Evolutionary conservation across 2,113 vertebrate species (phyloP).

Genomic region (Anser cygnoides): DNA sequence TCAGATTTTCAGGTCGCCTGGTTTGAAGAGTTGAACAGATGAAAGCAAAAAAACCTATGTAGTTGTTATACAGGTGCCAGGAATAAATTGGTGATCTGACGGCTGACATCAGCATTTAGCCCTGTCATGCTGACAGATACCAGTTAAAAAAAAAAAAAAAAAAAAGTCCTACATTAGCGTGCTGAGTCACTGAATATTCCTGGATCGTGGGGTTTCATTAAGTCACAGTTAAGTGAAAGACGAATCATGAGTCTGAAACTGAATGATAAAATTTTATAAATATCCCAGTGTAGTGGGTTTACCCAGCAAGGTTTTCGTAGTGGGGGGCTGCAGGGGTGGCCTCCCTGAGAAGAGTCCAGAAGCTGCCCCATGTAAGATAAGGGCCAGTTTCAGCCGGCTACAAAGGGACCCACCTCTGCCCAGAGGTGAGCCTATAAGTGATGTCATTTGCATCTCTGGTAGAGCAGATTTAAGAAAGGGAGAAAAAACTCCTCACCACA

Average conservation of each 20-base stretch:
- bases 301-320: too few species aligned
- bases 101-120: not conserved
- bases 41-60: not conserved
- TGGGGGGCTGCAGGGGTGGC: too few species aligned
- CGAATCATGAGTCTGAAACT: not conserved
- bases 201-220: not conserved
- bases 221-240: not conserved
- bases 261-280: not conserved
- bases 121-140: not conserved
- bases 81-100: not conserved
- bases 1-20: not conserved
- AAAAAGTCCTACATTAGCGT: not conserved
- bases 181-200: not conserved
- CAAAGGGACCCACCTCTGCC: too few species aligned
- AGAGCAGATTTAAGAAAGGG: too few species aligned
- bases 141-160: not conserved
- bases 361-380: too few species aligned
- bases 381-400: too few species aligned
- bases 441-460: too few species aligned
- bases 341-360: too few species aligned
- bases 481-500: too few species aligned
- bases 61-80: not conserved
- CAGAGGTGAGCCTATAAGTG: too few species aligned
- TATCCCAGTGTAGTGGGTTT: not conserved
- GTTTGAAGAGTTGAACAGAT: not conserved